phyloP scores from a whole-genome alignment of 1,140 invertebrate species.

The Protaetia brevitarsis region DNA sequence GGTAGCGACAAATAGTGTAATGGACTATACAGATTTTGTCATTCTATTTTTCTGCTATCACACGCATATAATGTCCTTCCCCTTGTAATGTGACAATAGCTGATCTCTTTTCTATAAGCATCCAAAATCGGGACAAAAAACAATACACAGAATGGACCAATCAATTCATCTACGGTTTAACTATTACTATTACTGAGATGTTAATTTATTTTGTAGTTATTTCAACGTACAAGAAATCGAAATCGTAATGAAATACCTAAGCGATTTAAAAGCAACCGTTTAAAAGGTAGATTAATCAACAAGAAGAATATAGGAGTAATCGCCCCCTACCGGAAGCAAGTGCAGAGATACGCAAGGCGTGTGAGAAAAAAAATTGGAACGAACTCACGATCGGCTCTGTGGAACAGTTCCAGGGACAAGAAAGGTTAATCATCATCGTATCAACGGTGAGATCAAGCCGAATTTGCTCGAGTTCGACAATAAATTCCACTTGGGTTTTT shows the following conservation, averaged over 20 bases:
- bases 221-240: conserved; percentile 62
- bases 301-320: conserved; percentile 83
- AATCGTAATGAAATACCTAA: conserved; percentile 48
- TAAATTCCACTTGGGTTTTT: conserved; percentile 69
- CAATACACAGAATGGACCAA: too few relatives aligned
- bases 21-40: too few relatives aligned
- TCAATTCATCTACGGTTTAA: neutral
- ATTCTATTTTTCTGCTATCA: too few relatives aligned
- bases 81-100: too few relatives aligned
- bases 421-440: conserved; percentile 78
- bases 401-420: conserved; percentile 94
- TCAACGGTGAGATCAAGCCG: conserved; percentile 73
- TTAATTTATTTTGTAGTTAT: conserved; percentile 51
- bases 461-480: conserved; percentile 53
- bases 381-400: conserved; percentile 83
- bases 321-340: conserved; percentile 88
- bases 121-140: too few relatives aligned
- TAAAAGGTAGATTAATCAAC: conserved; percentile 61
- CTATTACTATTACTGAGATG: neutral
- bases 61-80: too few relatives aligned
- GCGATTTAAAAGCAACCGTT: conserved; percentile 51
- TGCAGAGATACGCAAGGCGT: conserved; percentile 62
- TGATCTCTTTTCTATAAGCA: too few relatives aligned
- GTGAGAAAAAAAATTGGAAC: conserved; percentile 58
- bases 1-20: too few relatives aligned